A percentile compares a stretch with the other conserved stretches of the same genome.
Evolutionary conservation across 2,113 vertebrate genomes (phyloP).

Genomic region (Cercocebus atys): DNA sequence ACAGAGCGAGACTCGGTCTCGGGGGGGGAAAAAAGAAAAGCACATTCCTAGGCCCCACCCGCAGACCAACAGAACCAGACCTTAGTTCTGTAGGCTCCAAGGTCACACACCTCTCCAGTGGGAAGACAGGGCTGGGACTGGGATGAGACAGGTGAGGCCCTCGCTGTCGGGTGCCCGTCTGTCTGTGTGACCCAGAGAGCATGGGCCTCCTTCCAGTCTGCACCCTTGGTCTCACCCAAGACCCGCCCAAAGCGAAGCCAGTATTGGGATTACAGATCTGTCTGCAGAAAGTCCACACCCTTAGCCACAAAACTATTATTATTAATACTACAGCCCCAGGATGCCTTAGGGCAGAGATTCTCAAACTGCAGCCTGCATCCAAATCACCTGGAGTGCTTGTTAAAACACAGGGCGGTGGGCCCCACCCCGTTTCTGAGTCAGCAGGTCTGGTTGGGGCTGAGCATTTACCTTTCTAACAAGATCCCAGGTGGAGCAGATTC

Average conservation of each 20-base stretch:
- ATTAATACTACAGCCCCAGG: not conserved
- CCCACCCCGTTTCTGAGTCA: too few relatives aligned
- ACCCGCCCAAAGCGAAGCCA: not conserved
- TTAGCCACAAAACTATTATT: not conserved
- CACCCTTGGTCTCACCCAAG: too few relatives aligned
- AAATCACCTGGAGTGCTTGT: not conserved
- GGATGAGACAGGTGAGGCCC: not conserved
- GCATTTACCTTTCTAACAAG: not conserved
- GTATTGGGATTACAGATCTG: fast-evolving
- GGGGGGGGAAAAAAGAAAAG: too few relatives aligned
- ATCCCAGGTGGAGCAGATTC: not conserved
- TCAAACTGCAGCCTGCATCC: not conserved
- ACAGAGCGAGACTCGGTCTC: too few relatives aligned
- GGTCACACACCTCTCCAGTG: not conserved
- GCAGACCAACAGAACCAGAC: not conserved
- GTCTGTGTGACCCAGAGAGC: not conserved
- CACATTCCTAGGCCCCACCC: not conserved
- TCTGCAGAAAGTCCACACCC: not conserved
- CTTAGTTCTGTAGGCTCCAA: not conserved
- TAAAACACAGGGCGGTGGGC: fast-evolving
- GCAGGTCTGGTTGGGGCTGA: not conserved
- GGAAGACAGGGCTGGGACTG: not conserved
- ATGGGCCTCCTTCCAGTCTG: not conserved
- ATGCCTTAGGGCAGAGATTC: too few relatives aligned
- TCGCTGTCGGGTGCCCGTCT: not conserved